Evolutionary conservation across 2,888 invertebrate species (phyloP).

Genomic region (Lithophane socia): DNA sequence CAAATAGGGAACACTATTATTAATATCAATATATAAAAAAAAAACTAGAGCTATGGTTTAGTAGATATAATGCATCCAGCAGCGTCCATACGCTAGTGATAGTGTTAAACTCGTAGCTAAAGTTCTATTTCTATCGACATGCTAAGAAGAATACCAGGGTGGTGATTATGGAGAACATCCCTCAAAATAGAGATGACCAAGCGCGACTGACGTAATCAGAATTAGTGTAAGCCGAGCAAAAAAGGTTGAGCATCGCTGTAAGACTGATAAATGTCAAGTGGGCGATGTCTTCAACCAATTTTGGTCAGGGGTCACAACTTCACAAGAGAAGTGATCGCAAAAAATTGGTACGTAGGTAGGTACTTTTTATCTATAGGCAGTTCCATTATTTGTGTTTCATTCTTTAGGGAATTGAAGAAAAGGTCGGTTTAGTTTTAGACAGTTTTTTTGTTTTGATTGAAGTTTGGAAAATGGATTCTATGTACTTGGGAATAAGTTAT

Average conservation of each 20-base stretch:
- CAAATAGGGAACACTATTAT: too few species aligned
- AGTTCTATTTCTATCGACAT: background rate
- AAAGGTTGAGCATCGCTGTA: constrained; percentile 39
- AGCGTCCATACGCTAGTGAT: background rate
- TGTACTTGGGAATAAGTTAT: too few species aligned
- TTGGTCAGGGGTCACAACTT: constrained; percentile 47
- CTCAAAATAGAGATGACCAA: background rate
- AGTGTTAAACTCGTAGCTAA: background rate
- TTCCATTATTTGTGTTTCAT: constrained; percentile 39
- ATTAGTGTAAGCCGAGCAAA: background rate
- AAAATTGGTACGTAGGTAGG: constrained; percentile 9
- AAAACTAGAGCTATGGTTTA: too few species aligned
- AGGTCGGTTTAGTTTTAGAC: constrained; percentile 12
- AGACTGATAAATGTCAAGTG: constrained; percentile 55
- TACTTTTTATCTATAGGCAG: constrained; percentile 18
- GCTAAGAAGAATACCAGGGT: background rate
- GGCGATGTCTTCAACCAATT: constrained; percentile 41
- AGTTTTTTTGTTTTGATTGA: constrained; percentile 11
- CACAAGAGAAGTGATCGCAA: constrained; percentile 25
- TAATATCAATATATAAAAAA: too few species aligned
- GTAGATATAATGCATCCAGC: too few species aligned
- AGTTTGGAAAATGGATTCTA: constrained; percentile 14
- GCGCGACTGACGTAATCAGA: background rate
- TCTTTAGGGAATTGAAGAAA: constrained; percentile 34
- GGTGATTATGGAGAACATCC: background rate